A percentile compares a stretch with the other conserved stretches of the same genome.
Conservation (phyloP, 92 coral and sea anemone genomes). For the Micromussa lordhowensis region DNA sequence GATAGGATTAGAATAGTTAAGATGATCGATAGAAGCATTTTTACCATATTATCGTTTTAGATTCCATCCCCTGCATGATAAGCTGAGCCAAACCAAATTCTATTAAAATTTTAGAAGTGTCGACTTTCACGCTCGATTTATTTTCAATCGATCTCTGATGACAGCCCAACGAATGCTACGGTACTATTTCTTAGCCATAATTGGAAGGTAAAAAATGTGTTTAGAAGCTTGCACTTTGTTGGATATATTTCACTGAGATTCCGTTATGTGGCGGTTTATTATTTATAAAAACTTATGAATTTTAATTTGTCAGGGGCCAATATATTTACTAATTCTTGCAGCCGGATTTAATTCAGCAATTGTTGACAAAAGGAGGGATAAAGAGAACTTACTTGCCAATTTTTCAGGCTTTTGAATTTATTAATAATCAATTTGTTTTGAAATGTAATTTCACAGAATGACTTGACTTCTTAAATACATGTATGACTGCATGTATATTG, state of each 20-base stretch:
- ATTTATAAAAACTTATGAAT: conserved; percentile 8
- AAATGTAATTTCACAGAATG: background rate
- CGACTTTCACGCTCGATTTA: background rate
- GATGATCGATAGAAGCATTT: background rate
- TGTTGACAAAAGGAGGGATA: background rate
- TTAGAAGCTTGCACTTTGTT: background rate
- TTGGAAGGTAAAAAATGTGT: background rate
- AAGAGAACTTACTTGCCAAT: background rate
- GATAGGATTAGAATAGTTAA: background rate
- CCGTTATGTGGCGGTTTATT: background rate
- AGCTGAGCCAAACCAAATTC: background rate
- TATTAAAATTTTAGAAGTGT: background rate
- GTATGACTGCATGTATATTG: background rate
- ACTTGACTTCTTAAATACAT: background rate
- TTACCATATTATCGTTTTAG: background rate
- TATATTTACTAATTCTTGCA: conserved; percentile 4
- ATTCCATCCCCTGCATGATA: background rate
- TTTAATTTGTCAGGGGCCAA: conserved; percentile 15
- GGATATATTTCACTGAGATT: background rate
- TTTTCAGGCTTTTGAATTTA: background rate
- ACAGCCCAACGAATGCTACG: background rate
- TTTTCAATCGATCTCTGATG: background rate
- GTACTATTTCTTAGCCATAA: background rate
- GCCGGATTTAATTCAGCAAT: background rate
- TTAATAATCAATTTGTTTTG: background rate